phyloP scores from a whole-genome alignment of 2,888 invertebrate genomes.

The Zelleria hepariella region DNA sequence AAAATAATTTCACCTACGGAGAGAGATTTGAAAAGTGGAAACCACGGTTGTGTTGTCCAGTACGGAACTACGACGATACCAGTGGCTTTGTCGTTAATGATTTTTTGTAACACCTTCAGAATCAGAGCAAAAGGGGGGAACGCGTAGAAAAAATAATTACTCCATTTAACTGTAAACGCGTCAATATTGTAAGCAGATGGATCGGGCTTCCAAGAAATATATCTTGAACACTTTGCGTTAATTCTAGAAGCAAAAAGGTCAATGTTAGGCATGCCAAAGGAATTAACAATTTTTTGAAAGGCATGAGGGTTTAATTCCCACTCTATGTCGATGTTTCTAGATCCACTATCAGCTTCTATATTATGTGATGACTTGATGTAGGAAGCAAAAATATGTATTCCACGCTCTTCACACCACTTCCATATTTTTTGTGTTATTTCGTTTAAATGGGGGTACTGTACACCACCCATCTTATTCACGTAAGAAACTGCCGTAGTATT shows the following conservation, averaged over 20 bases:
- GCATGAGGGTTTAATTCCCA: neutral
- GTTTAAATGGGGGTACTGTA: neutral
- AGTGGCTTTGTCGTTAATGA: constrained; percentile 9
- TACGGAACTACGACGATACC: constrained; percentile 11
- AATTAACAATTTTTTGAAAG: neutral
- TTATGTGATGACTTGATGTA: neutral
- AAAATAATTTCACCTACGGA: neutral
- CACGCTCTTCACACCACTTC: neutral
- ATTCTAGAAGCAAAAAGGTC: neutral
- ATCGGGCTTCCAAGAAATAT: neutral
- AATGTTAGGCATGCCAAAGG: neutral
- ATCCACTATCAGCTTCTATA: neutral
- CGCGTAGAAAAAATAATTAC: constrained; percentile 11
- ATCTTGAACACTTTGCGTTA: neutral
- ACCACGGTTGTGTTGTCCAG: neutral
- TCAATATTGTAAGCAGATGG: neutral
- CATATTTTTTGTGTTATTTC: neutral
- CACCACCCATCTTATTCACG: neutral
- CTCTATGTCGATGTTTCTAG: neutral
- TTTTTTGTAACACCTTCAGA: constrained; percentile 10
- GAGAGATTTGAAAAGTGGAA: neutral
- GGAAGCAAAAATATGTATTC: neutral
- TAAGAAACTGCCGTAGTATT: neutral
- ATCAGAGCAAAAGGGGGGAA: constrained; percentile 14
- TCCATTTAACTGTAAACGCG: neutral